These are phyloP conservation scores for Aphodius granarius DNA, from an alignment of 2,888 invertebrate species.

Conservation along the genomic window DNA sequence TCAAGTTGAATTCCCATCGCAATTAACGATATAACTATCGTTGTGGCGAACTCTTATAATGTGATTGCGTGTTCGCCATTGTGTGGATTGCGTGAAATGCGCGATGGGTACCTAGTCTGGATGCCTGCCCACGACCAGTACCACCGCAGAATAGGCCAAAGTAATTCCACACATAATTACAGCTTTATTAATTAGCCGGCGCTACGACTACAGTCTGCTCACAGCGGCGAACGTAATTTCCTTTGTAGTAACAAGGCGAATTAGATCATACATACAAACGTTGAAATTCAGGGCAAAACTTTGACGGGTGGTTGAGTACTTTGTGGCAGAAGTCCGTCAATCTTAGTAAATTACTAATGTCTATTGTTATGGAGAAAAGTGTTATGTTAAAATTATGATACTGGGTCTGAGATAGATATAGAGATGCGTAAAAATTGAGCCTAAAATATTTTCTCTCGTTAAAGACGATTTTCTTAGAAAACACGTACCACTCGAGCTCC, in stretches of 20 bases:
- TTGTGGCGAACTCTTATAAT: background rate
- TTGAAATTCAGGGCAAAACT: background rate
- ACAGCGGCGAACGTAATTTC: background rate
- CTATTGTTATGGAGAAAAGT: no score
- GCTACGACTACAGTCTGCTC: background rate
- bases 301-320: no score
- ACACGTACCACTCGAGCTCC: no score
- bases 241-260: background rate
- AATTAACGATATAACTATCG: background rate
- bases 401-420: no score
- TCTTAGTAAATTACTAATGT: no score
- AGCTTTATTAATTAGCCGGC: conserved; percentile 7
- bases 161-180: conserved; percentile 7
- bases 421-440: no score
- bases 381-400: no score
- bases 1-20: background rate
- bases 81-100: background rate
- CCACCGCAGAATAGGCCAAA: background rate
- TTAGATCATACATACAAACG: background rate
- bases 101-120: background rate
- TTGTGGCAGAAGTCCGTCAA: no score
- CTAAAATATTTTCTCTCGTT: no score
- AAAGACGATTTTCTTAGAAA: no score
- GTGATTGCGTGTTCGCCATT: background rate
- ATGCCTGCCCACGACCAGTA: background rate